These are phyloP conservation scores for Sinohyriopsis cumingii DNA, from an alignment of 2,888 invertebrate genomes.

Conservation along the genomic window DNA sequence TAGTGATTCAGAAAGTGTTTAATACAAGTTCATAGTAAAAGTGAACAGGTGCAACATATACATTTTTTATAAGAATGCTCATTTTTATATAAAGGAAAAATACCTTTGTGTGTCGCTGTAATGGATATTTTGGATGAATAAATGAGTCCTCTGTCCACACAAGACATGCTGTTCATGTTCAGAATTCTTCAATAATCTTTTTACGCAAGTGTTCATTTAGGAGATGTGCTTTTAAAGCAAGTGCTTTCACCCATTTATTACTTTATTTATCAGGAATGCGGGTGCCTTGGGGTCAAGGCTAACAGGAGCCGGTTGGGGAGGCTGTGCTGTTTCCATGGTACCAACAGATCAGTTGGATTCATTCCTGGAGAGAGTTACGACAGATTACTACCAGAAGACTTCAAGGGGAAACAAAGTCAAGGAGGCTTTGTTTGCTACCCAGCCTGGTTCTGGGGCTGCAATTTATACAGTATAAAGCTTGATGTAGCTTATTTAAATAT, in stretches of 20 bases:
- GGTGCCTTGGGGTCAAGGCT: constrained; percentile 88
- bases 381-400: constrained; percentile 78
- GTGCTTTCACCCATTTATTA: not conserved
- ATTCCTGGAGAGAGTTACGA: constrained; percentile 81
- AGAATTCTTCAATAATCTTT: no score
- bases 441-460: constrained; percentile 72
- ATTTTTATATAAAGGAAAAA: no score
- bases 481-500: no score
- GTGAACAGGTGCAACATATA: no score
- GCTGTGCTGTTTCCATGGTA: constrained; percentile 92
- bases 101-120: no score
- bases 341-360: constrained; percentile 76
- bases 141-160: no score
- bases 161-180: no score
- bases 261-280: constrained; percentile 60
- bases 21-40: no score
- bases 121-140: no score
- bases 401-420: constrained; percentile 75
- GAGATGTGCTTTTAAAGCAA: not conserved
- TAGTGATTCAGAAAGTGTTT: no score
- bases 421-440: constrained; percentile 82
- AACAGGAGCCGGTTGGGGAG: constrained; percentile 99
- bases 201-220: not conserved
- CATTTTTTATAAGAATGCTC: no score
- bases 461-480: constrained; percentile 40